phyloP scores from a whole-genome alignment of 2,113 vertebrate species.

The Notechis scutatus region DNA sequence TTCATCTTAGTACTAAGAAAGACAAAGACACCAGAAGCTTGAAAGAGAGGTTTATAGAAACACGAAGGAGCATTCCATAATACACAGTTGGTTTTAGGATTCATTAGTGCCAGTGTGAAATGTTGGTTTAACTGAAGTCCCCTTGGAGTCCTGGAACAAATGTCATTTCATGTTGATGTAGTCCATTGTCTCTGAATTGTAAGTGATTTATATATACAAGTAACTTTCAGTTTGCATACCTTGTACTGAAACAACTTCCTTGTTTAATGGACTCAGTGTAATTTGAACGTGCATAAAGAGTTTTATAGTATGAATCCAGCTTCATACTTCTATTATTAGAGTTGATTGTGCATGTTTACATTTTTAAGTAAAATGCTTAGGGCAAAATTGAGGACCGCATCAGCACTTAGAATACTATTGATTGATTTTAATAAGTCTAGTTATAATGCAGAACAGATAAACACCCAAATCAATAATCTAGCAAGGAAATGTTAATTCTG shows the following conservation, averaged over 20 bases:
- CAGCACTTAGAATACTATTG: conserved; percentile 45
- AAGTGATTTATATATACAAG: not conserved
- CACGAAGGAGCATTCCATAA: not conserved
- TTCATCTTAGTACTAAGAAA: not conserved
- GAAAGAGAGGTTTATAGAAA: not conserved
- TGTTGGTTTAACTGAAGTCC: not conserved
- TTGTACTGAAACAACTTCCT: not conserved
- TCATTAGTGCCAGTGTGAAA: not conserved
- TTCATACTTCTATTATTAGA: conserved; percentile 31
- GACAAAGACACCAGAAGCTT: not conserved
- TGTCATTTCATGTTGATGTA: not conserved
- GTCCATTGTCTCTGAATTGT: not conserved
- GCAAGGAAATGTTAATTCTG: conserved; percentile 65
- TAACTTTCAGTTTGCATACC: not conserved
- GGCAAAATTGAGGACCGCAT: conserved; percentile 41
- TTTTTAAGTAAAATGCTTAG: conserved; percentile 48
- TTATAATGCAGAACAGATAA: conserved; percentile 71
- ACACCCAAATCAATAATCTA: conserved; percentile 69
- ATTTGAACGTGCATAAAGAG: not conserved
- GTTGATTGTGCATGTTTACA: not conserved
- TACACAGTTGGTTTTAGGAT: not conserved
- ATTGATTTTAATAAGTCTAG: conserved; percentile 51
- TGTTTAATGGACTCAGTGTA: not conserved
- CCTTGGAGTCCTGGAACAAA: not conserved
- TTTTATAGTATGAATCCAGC: not conserved